These are phyloP conservation scores for Tiphia femorata DNA, from an alignment of 2,888 invertebrate genomes.

Conservation along the genomic window DNA sequence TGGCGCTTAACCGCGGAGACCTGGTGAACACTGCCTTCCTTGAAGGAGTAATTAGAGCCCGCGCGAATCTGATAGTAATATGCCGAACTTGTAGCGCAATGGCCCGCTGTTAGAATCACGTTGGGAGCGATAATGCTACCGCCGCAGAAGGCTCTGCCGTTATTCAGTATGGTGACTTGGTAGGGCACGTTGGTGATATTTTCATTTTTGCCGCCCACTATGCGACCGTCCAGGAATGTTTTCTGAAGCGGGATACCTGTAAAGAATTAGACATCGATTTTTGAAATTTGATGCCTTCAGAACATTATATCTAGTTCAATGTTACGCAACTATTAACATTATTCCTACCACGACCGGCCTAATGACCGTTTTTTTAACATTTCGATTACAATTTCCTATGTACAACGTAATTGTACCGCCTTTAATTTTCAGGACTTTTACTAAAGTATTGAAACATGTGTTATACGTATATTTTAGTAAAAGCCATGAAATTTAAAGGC, in stretches of 20 bases:
- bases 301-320: no score
- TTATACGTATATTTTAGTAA: no score
- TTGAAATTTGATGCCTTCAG: no score
- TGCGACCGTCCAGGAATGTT: constrained; percentile 63
- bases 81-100: constrained; percentile 69
- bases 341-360: no score
- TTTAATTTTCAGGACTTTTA: no score
- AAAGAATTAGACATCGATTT: constrained; percentile 4
- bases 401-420: no score
- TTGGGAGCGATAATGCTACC: constrained; percentile 71
- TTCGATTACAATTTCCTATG: no score
- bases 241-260: constrained; percentile 53
- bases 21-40: constrained; percentile 21
- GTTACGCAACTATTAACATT: no score
- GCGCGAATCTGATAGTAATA: constrained; percentile 65
- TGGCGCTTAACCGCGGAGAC: constrained; percentile 28
- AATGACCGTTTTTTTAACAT: no score
- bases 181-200: constrained; percentile 70
- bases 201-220: constrained; percentile 70
- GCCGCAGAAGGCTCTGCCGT: constrained; percentile 71
- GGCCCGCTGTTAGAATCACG: constrained; percentile 73
- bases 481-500: no score
- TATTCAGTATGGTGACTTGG: constrained; percentile 67
- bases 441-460: no score
- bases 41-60: constrained; percentile 70